These are phyloP conservation scores for Adelosebastes latens DNA, from an alignment of 2,797 vertebrate species.

Conservation along the genomic window DNA sequence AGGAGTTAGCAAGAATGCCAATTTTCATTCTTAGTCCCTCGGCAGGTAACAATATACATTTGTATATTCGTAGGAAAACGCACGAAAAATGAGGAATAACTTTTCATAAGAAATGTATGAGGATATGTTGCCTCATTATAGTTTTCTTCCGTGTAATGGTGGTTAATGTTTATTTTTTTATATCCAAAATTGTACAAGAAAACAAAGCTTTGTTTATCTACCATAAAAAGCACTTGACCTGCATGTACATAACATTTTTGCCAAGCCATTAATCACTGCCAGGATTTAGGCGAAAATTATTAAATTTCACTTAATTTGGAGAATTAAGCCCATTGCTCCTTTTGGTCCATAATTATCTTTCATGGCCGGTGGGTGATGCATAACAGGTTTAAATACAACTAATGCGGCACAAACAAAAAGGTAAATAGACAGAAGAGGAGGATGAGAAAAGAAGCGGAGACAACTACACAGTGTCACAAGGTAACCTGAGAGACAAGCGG, in stretches of 20 bases:
- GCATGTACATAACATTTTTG: slow-evolving; percentile 58
- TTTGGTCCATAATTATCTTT: slow-evolving; percentile 92
- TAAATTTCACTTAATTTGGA: slow-evolving; percentile 94
- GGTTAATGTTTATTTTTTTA: slow-evolving; percentile 15
- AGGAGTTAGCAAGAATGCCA: too few relatives aligned
- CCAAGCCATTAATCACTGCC: slow-evolving; percentile 91
- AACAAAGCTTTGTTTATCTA: slow-evolving; percentile 40
- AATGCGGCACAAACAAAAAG: slow-evolving; percentile 86
- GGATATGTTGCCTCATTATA: background rate
- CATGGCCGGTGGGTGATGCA: slow-evolving; percentile 90
- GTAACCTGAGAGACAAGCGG: slow-evolving; percentile 84
- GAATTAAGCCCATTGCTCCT: slow-evolving; percentile 90
- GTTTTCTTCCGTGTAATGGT: background rate
- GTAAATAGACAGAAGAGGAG: slow-evolving; percentile 69
- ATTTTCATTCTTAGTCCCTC: too few relatives aligned
- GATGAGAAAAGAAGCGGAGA: slow-evolving; percentile 32
- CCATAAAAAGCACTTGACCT: slow-evolving; percentile 54
- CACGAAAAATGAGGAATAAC: too few relatives aligned
- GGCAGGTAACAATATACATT: too few relatives aligned
- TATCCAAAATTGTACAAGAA: background rate
- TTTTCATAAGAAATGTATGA: too few relatives aligned
- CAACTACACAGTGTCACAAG: slow-evolving; percentile 76
- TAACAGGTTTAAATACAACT: slow-evolving; percentile 89
- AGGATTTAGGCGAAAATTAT: slow-evolving; percentile 87
- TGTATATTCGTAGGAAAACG: too few relatives aligned